Percentiles rank a stretch among this genome's conserved stretches.
Evolutionary conservation across 2,113 vertebrate genomes (phyloP).

Genomic region (Aptenodytes patagonicus): DNA sequence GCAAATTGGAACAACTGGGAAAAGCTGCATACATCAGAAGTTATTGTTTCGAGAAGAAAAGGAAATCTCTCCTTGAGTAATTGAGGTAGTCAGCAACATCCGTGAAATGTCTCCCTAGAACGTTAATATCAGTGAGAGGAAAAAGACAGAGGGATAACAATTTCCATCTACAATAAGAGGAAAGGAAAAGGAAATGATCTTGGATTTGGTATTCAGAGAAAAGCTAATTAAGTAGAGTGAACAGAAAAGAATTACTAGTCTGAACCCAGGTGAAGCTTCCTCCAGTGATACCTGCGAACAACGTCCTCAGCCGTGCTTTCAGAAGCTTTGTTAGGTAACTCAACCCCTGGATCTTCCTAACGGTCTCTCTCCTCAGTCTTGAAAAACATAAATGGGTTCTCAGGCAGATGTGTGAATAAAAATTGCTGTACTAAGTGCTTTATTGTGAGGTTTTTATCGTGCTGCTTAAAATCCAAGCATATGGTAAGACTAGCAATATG

Average conservation of each 20-base stretch:
- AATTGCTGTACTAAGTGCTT: neutral
- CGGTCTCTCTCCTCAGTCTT: neutral
- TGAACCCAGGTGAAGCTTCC: neutral
- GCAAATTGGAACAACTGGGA: neutral
- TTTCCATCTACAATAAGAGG: neutral
- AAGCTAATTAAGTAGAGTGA: neutral
- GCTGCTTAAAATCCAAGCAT: neutral
- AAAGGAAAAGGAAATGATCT: neutral
- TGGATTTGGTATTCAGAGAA: neutral
- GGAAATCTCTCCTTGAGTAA: neutral
- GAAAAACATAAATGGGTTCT: neutral
- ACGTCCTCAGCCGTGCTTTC: accelerated
- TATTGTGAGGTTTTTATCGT: neutral
- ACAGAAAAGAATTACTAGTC: neutral
- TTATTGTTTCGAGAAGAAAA: slow-evolving; percentile 19
- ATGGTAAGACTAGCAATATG: neutral
- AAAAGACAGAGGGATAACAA: slow-evolving; percentile 16
- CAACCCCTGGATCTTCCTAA: neutral
- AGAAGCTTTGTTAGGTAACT: neutral
- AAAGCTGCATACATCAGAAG: slow-evolving; percentile 1
- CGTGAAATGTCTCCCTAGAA: neutral
- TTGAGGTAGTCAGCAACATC: slow-evolving; percentile 9
- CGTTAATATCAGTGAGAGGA: neutral
- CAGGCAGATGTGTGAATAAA: neutral
- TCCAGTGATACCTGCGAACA: neutral